Base-by-base conservation (phyloP, 2,888 invertebrate species). In the Ligdia adustata region DNA sequence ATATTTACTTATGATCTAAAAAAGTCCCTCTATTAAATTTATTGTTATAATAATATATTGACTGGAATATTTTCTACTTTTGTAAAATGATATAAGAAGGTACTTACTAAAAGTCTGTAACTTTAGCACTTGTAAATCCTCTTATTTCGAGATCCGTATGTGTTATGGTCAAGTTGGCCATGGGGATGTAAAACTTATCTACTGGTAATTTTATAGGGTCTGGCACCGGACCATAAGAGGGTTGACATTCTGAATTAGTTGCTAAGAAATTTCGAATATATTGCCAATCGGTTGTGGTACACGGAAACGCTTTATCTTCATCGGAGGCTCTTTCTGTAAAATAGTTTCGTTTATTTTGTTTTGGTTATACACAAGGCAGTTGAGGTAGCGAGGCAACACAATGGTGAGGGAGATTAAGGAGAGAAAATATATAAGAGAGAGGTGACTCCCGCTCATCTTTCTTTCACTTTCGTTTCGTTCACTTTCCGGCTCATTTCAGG, bases 21-120 rank as follows among this genome's bases (percentile, higher is more conserved):
- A n/a, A n/a, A n/a, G n/a, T n/a, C n/a, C n/a, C n/a, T n/a, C n/a
- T n/a, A n/a, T n/a, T n/a, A n/a, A n/a, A n/a, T n/a, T n/a, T n/a
- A n/a, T n/a, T n/a, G n/a, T n/a, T n/a, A n/a, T n/a, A n/a, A n/a
- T n/a, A n/a, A n/a, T n/a, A n/a, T n/a, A n/a, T n/a, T n/a, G n/a
- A n/a, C n/a, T n/a, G n/a, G n/a, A n/a, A n/a, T n/a, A n/a, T n/a
- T n/a, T n/a, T n/a, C n/a, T n/a, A n/a, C n/a, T n/a, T n/a, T n/a
- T n/a, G n/a, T n/a, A n/a, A n/a, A n/a, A n/a, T 16, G 16, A 5
- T 5, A 1, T 22, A n/a, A 22, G 6, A 7, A 34, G 13, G 3
- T 15, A 61, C 62, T 55, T 39, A 77, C 78, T 65, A 73, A 34
- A 75, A 75, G 29, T 74, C 68, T 0, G 55, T 58, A 16, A 77